Base-by-base conservation (phyloP, 2,113 vertebrate genomes). In the Syngnathus typhle region DNA sequence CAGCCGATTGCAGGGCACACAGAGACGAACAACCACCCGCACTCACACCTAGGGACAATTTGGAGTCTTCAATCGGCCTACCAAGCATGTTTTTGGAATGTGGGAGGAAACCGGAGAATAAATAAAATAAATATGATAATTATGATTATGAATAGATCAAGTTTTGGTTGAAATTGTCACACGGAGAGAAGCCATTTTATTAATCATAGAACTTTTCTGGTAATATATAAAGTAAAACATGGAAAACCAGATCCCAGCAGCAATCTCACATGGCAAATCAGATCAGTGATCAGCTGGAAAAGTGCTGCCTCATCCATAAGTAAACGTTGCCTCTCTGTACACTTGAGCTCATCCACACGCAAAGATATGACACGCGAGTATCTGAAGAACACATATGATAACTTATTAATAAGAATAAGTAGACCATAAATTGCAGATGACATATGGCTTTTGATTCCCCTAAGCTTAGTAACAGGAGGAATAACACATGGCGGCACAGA, bases 261-360 rank as follows among this genome's bases (percentile, higher is more conserved):
- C 4, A 18, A 73, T 69, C 68, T 66, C 55, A 73, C 59, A 46
- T 41, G 60, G 59, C 62, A 78, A 82, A 83, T 83, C 49, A 80
- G 70, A 77, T 77, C 81, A 79, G 77, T 43, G 70, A 82, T 82
- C 76, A 77, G 47, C 84, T 80, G 85, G 72, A 74, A 75, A 80
- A 70, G 65, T 5, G 70, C 70, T 38, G 64, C 61, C 59, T 86
- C 81, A 82, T 86, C 74, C 77, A 87, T 76, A 80, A 82, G 58
- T 84, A 73, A 86, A 71, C 65, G 13, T 74, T 73, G 62, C 67
- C 72, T 62, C 55, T 60, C 44, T 21, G 52, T 67, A 77, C 77
- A 81, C 72, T 70, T 81, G 69, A 83, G 75, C 69, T 68, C 54
- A 60, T 60, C 47, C 39, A 18, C 58, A 60, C 23, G 21, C 69